Percentiles rank a stretch among this genome's conserved stretches.
Evolutionary conservation across 1,140 invertebrate species (phyloP).

Genomic region (Micrasema minimum): DNA sequence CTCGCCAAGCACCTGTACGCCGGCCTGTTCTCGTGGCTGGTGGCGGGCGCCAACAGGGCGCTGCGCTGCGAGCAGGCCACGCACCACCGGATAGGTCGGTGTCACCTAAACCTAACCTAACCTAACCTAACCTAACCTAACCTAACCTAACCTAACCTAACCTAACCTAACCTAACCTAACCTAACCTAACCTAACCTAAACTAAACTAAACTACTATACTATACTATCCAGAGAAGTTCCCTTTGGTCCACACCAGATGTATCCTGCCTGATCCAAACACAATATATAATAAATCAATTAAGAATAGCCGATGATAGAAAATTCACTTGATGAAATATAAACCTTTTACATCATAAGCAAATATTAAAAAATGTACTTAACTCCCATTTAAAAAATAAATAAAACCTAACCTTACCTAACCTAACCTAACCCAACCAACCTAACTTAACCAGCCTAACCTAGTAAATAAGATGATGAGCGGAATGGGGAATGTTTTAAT

Average conservation of each 20-base stretch:
- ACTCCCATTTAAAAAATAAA: no score
- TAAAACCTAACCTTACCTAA: conserved; percentile 50
- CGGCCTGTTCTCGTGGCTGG: conserved; percentile 94
- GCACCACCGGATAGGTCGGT: conserved; percentile 68
- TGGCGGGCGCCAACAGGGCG: conserved; percentile 84
- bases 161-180: conserved; percentile 51
- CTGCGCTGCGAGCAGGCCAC: conserved; percentile 69
- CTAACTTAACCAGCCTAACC: conserved; percentile 27
- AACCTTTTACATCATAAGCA: no score
- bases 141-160: conserved; percentile 51
- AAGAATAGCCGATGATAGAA: no score
- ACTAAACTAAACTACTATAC: neutral
- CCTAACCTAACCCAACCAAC: conserved; percentile 55
- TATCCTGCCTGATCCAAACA: conserved; percentile 14
- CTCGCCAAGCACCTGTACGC: conserved; percentile 96
- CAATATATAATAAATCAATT: no score
- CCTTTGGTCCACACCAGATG: conserved; percentile 3
- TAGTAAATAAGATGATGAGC: no score
- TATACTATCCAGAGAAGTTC: conserved; percentile 8
- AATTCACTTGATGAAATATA: no score
- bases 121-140: conserved; percentile 46
- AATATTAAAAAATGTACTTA: no score
- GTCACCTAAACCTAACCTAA: neutral
- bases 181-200: conserved; percentile 32
- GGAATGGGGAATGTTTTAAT: no score